A percentile compares a stretch with the other conserved stretches of the same genome.
Evolutionary conservation across 2,113 vertebrate species (phyloP).

Genomic region (Ginglymostoma cirratum): DNA sequence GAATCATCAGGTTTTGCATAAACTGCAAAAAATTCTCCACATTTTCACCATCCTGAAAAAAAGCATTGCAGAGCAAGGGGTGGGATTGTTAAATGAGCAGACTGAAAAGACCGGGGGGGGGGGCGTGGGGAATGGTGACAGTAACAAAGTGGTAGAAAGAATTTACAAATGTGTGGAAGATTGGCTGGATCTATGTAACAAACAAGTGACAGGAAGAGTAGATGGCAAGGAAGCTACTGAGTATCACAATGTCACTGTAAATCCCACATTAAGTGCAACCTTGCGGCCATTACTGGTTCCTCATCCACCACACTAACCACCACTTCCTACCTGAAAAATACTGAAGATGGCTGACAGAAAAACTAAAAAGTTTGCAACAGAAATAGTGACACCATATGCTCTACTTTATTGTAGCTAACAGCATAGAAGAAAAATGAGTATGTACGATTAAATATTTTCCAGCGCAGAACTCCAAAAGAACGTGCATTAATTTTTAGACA

Average conservation of each 20-base stretch:
- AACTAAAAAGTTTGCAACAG: neutral
- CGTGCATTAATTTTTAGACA: neutral
- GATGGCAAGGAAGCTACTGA: neutral
- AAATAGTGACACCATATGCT: neutral
- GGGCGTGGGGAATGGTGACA: neutral
- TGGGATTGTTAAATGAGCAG: neutral
- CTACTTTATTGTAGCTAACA: neutral
- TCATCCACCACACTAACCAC: neutral
- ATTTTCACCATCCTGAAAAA: too few species aligned
- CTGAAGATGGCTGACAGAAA: neutral
- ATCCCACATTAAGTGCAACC: neutral
- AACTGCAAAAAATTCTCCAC: neutral
- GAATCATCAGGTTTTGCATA: neutral
- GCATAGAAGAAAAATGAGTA: neutral
- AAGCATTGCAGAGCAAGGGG: neutral
- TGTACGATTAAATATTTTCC: neutral
- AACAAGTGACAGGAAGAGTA: neutral
- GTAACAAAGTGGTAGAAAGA: neutral
- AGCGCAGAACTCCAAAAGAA: neutral
- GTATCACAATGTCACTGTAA: neutral
- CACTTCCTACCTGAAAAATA: neutral
- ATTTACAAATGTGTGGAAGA: neutral
- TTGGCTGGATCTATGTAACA: neutral
- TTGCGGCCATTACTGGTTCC: neutral
- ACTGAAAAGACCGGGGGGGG: neutral